Evolutionary conservation across 2,797 vertebrate genomes (phyloP), one percentile per base, ranked within the genome.

Genomic region (Corythornis leucogaster): DNA sequence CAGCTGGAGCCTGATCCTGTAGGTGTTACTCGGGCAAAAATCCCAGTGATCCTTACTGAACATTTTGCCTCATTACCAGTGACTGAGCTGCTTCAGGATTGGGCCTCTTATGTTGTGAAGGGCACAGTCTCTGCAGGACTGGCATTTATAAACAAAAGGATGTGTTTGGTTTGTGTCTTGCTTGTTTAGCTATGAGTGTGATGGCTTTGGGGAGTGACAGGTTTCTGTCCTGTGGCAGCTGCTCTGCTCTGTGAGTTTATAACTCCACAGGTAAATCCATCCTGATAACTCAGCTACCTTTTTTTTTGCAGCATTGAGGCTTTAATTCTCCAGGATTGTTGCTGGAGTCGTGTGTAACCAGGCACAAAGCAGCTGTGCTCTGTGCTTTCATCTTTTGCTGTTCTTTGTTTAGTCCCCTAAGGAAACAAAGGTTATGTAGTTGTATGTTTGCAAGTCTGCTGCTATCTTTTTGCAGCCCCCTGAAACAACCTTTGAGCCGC

Each of bases 371-470:
- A 66, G 61, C 71, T 54, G n/a, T 0, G 1, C 10, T 28, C 55
- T 64, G 59, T 88, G 80, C 93, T 82, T 81, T 91, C 78, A 71
- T 79, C 90, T 74, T 8, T 12, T 62, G 38, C 53, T 91, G 33
- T 4, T 86, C 55, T 45, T 64, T 63, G 21, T 45, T 85, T 38
- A 0, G 0, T 20, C 48, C 76, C 75, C 57, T 8, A 11, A 90
- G 71, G 92, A 77, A 67, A 30, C 15, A 5, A 24, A 69, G 45
- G 76, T 74, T 59, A 21, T 31, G 12, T 43, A 0, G 4, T 0
- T 53, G 70, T 59, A n/a, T 13, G 45, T 45, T 70, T 80, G 54
- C 68, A 63, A 31, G 45, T 4, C 40, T 80, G 68, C 35, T 67
- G 74, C 55, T 92, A 4, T 86, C 67, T 84, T 4, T 9, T 86